Evolutionary conservation across 2,797 vertebrate species (phyloP).

Genomic region (Podarcis lilfordi): DNA sequence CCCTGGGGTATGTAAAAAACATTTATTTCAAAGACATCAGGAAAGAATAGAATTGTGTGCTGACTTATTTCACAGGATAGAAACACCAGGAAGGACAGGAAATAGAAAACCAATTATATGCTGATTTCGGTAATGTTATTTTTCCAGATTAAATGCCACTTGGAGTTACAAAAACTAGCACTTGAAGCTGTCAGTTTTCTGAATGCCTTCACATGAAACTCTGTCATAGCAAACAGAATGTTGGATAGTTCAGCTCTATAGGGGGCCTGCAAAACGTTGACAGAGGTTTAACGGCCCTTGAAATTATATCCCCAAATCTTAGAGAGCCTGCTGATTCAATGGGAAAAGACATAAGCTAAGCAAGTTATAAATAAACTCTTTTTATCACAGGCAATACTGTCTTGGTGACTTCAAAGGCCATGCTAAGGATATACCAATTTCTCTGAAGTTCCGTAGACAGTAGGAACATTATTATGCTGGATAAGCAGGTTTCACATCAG

Average conservation of each 20-base stretch:
- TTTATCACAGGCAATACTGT: conserved; percentile 81
- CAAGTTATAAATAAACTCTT: conserved; percentile 87
- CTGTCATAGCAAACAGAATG: conserved; percentile 80
- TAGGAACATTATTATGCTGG: conserved; percentile 78
- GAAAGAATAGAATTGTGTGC: conserved; percentile 48
- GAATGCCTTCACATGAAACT: conserved; percentile 79
- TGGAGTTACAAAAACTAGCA: conserved; percentile 77
- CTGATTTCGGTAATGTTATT: conserved; percentile 80
- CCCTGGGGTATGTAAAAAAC: conserved; percentile 33
- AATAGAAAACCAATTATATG: conserved; percentile 78
- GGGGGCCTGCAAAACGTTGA: conserved; percentile 84
- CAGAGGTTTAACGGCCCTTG: conserved; percentile 86
- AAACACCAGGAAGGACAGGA: conserved; percentile 62
- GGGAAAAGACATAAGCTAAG: conserved; percentile 83
- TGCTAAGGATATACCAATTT: conserved; percentile 75
- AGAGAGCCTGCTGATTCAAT: conserved; percentile 83
- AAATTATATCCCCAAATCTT: conserved; percentile 84
- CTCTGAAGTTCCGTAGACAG: conserved; percentile 81
- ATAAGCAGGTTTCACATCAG: conserved; percentile 56
- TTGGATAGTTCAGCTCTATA: conserved; percentile 79
- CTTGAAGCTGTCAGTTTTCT: conserved; percentile 78
- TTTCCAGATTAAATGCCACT: conserved; percentile 82
- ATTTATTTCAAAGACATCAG: conserved; percentile 47
- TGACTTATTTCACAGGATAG: conserved; percentile 58
- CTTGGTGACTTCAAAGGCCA: conserved; percentile 84